Conservation (phyloP, 2,797 vertebrate species). For the Rhodeus uyekii region DNA sequence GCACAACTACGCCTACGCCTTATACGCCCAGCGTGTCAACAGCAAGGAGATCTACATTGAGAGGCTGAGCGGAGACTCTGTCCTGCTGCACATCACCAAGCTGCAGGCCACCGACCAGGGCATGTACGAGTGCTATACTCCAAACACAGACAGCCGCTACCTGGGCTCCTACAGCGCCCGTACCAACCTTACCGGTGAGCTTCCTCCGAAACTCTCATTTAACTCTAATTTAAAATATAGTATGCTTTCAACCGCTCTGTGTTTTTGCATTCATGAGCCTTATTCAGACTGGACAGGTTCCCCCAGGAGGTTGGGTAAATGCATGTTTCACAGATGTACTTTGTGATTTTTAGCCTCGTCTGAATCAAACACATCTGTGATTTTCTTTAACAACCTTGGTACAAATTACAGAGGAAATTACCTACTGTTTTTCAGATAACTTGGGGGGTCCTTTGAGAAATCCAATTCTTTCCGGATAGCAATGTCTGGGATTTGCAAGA, state of each 20-base stretch:
- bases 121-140: slow-evolving; percentile 90
- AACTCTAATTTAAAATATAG: background rate
- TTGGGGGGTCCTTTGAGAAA: slow-evolving; percentile 8
- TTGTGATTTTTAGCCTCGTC: background rate
- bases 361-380: slow-evolving; percentile 19
- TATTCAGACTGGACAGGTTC: slow-evolving; percentile 2
- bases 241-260: background rate
- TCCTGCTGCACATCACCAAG: slow-evolving; percentile 85
- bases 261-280: background rate
- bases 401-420: slow-evolving; percentile 6
- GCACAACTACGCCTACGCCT: slow-evolving; percentile 81
- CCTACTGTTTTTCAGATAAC: slow-evolving; percentile 21
- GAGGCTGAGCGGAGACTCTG: slow-evolving; percentile 79
- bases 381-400: slow-evolving; percentile 8
- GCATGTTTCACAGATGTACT: background rate
- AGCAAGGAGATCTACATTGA: slow-evolving; percentile 84
- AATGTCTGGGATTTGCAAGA: slow-evolving; percentile 1
- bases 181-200: slow-evolving; percentile 84
- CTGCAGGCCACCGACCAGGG: slow-evolving; percentile 84
- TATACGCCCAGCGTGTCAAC: slow-evolving; percentile 79
- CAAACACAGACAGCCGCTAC: slow-evolving; percentile 82
- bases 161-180: slow-evolving; percentile 85
- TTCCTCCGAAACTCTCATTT: background rate
- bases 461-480: background rate
- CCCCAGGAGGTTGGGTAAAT: slow-evolving; percentile 3